A percentile compares a stretch with the other conserved stretches of the same genome.
These are phyloP conservation scores for Phoebastria nigripes DNA, from an alignment of 2,797 vertebrate genomes.

Conservation along the genomic window DNA sequence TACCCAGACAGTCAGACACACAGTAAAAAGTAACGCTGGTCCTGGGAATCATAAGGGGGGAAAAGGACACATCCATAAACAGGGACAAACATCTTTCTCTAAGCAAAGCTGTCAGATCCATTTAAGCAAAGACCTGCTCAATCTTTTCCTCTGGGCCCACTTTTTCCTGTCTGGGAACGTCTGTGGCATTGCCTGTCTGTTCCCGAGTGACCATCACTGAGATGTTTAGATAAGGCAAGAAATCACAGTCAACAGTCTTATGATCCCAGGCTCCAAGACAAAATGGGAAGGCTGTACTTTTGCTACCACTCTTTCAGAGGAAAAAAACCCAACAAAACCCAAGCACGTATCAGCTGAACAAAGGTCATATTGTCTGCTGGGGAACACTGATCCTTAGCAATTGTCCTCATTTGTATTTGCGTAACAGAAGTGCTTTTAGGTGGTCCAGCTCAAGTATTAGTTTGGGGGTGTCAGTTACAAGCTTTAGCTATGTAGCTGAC, in stretches of 20 bases:
- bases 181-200: slow-evolving; percentile 59
- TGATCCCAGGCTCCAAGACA: slow-evolving; percentile 42
- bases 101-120: slow-evolving; percentile 69
- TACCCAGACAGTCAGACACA: slow-evolving; percentile 58
- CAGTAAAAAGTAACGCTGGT: slow-evolving; percentile 67
- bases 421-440: slow-evolving; percentile 44
- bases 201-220: slow-evolving; percentile 59
- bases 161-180: slow-evolving; percentile 71
- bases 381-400: slow-evolving; percentile 21
- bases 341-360: slow-evolving; percentile 44
- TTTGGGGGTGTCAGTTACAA: neutral
- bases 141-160: slow-evolving; percentile 52
- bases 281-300: slow-evolving; percentile 59
- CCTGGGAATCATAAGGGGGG: slow-evolving; percentile 65
- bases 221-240: slow-evolving; percentile 73
- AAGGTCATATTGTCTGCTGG: slow-evolving; percentile 44
- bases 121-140: slow-evolving; percentile 65
- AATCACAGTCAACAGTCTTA: slow-evolving; percentile 54
- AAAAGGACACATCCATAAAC: slow-evolving; percentile 65
- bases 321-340: neutral
- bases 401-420: slow-evolving; percentile 52
- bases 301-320: slow-evolving; percentile 42
- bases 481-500: neutral
- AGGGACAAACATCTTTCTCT: slow-evolving; percentile 70
- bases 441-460: slow-evolving; percentile 15